Conservation (phyloP, 92 coral and sea anemone genomes). For the Epizoanthus fatuus region DNA sequence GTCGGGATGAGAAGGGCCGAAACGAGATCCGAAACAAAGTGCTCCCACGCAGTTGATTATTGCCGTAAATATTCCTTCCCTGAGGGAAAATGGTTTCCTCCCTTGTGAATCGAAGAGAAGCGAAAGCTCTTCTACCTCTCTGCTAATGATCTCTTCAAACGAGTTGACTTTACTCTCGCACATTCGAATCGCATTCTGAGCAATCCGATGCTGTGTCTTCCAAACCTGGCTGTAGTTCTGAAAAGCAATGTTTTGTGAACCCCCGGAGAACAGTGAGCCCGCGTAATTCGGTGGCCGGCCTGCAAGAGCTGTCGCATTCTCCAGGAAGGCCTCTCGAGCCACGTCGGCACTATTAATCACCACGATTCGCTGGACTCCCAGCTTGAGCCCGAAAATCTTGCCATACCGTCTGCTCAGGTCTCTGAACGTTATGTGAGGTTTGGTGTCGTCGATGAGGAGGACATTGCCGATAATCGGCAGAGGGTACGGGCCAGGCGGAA, state of each 20-base stretch:
- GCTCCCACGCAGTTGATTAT: slow-evolving; percentile 69
- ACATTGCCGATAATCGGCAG: slow-evolving; percentile 91
- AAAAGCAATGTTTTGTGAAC: slow-evolving; percentile 73
- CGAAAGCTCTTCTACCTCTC: slow-evolving; percentile 70
- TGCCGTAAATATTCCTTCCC: slow-evolving; percentile 62
- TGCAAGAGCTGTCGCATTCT: slow-evolving; percentile 77
- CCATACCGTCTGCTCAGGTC: slow-evolving; percentile 79
- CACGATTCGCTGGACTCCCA: slow-evolving; percentile 79
- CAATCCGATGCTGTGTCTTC: slow-evolving; percentile 75
- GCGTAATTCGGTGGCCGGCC: slow-evolving; percentile 82
- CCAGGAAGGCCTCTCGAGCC: slow-evolving; percentile 86
- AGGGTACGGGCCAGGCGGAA: slow-evolving; percentile 95
- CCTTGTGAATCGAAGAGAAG: slow-evolving; percentile 36
- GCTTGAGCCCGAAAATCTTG: slow-evolving; percentile 72
- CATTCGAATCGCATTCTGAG: slow-evolving; percentile 54
- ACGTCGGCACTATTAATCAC: slow-evolving; percentile 73
- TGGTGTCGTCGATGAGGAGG: slow-evolving; percentile 64
- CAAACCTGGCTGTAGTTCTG: slow-evolving; percentile 63
- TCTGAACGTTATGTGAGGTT: slow-evolving; percentile 71
- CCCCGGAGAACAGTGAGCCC: slow-evolving; percentile 74
- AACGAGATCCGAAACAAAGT: slow-evolving; percentile 77
- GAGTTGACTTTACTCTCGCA: slow-evolving; percentile 49
- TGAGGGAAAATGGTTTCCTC: slow-evolving; percentile 72
- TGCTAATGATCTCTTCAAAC: slow-evolving; percentile 56
- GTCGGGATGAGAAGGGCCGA: slow-evolving; percentile 60